A percentile compares a stretch with the other conserved stretches of the same genome.
These are phyloP conservation scores for Chalcosyrphus nemorum DNA, from an alignment of 2,888 invertebrate genomes.

Conservation along the genomic window DNA sequence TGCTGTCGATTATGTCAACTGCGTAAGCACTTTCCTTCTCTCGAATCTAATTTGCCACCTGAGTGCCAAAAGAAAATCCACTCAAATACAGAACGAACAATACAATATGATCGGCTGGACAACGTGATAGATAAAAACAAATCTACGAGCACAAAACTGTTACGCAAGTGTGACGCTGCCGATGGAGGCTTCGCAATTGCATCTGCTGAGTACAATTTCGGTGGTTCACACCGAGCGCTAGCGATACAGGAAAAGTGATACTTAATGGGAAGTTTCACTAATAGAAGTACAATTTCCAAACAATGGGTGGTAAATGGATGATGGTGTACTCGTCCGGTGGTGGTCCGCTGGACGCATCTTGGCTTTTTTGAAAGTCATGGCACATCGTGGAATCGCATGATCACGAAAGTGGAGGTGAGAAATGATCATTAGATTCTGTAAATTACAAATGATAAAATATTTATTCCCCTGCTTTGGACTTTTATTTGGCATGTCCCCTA, in stretches of 20 bases:
- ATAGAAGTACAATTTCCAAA: slow-evolving; percentile 23
- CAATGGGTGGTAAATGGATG: slow-evolving; percentile 46
- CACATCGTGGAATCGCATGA: background rate
- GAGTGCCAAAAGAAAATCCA: slow-evolving; percentile 9
- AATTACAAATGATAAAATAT: background rate
- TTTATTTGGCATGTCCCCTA: too few relatives aligned
- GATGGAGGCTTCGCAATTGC: background rate
- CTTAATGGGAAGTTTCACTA: slow-evolving; percentile 34
- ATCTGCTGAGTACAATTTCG: background rate
- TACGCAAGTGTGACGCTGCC: too few relatives aligned
- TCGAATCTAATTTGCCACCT: slow-evolving; percentile 57
- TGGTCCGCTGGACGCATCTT: slow-evolving; percentile 24
- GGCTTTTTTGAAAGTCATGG: slow-evolving; percentile 21
- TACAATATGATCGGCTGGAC: slow-evolving; percentile 19
- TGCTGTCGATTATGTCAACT: slow-evolving; percentile 71
- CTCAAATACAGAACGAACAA: slow-evolving; percentile 17
- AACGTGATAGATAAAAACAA: slow-evolving; percentile 16
- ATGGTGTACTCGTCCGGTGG: background rate
- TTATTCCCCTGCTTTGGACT: too few relatives aligned
- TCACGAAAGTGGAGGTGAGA: slow-evolving; percentile 9
- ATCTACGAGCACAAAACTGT: background rate
- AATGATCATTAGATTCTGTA: background rate
- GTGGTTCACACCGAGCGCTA: slow-evolving; percentile 47
- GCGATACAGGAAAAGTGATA: slow-evolving; percentile 17
- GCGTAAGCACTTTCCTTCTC: slow-evolving; percentile 66